Percentiles rank a stretch among this genome's conserved stretches.
Conservation (phyloP, 1,140 invertebrate genomes). For the Drosophila saltans region DNA sequence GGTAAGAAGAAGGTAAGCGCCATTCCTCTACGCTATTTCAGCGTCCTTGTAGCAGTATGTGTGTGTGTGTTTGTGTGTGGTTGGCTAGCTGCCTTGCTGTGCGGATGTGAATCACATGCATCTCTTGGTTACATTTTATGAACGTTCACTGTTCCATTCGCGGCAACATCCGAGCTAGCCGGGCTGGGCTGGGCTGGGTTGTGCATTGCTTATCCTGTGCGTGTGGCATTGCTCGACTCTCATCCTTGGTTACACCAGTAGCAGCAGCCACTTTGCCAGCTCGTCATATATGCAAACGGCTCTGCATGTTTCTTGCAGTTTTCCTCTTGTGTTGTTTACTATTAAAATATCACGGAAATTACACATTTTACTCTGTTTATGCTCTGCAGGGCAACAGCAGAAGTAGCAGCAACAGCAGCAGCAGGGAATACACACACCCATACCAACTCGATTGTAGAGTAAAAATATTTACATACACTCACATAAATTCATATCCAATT, state of each 20-base stretch:
- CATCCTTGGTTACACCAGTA: neutral
- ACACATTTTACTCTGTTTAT: slow-evolving; percentile 81
- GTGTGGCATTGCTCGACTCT: slow-evolving; percentile 40
- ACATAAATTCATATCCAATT: slow-evolving; percentile 14
- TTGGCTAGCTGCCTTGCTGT: slow-evolving; percentile 16
- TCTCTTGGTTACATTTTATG: slow-evolving; percentile 81
- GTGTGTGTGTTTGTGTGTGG: slow-evolving; percentile 13
- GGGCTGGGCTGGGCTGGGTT: slow-evolving; percentile 35
- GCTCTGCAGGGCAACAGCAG: slow-evolving; percentile 52
- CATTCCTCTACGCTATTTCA: slow-evolving; percentile 53
- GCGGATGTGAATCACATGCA: slow-evolving; percentile 80
- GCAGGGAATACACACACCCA: neutral
- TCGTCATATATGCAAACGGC: slow-evolving; percentile 64
- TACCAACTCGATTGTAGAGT: slow-evolving; percentile 4
- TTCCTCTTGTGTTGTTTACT: slow-evolving; percentile 73
- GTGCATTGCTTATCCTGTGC: slow-evolving; percentile 67
- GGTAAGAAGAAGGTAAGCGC: slow-evolving; percentile 36
- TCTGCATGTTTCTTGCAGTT: slow-evolving; percentile 62
- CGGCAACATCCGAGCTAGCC: slow-evolving; percentile 57
- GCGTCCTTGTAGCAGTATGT: slow-evolving; percentile 27
- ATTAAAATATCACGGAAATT: slow-evolving; percentile 82
- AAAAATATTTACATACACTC: slow-evolving; percentile 47
- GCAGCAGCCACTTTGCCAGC: slow-evolving; percentile 67
- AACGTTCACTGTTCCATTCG: slow-evolving; percentile 64
- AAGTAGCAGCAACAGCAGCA: slow-evolving; percentile 3